phyloP scores from a whole-genome alignment of 30 jellyfish, hydroid and myxozoan species.

The Aurelia aurita complex sp. Pacific region DNA sequence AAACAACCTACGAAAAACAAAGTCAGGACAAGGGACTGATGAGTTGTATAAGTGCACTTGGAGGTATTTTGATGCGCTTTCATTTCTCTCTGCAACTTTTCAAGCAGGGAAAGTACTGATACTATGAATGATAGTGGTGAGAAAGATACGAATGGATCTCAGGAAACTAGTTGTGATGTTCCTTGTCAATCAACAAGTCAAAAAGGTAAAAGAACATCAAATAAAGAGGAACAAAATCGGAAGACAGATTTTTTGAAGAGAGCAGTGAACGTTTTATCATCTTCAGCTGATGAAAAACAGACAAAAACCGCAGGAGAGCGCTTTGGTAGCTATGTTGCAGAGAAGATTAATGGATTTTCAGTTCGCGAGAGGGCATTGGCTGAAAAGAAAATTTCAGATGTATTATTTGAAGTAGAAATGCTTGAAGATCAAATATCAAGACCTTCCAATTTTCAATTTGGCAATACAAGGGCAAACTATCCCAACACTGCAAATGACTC shows the following conservation, averaged over 20 bases:
- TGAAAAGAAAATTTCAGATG: background rate
- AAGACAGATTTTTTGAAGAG: background rate
- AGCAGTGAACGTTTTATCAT: constrained; percentile 1
- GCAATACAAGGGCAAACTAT: background rate
- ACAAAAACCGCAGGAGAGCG: no score
- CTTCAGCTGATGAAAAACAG: background rate
- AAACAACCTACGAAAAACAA: constrained; percentile 11
- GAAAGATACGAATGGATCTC: background rate
- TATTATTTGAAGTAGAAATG: background rate
- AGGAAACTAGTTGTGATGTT: constrained; percentile 27
- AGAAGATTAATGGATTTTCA: background rate
- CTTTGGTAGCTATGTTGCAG: background rate
- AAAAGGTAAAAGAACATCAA: background rate
- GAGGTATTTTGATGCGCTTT: constrained; percentile 33
- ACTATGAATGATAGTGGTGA: constrained; percentile 24
- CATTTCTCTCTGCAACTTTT: constrained; percentile 24
- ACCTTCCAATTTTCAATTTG: background rate
- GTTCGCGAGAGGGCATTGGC: background rate
- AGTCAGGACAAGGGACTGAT: constrained; percentile 27
- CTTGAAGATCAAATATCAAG: background rate
- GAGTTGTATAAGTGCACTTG: constrained; percentile 35
- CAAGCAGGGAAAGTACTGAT: constrained; percentile 25
- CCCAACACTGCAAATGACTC: background rate
- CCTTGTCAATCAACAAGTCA: constrained; percentile 3
- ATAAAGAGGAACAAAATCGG: background rate